phyloP scores from a whole-genome alignment of 2,113 vertebrate species.

The Serilophus lunatus region DNA sequence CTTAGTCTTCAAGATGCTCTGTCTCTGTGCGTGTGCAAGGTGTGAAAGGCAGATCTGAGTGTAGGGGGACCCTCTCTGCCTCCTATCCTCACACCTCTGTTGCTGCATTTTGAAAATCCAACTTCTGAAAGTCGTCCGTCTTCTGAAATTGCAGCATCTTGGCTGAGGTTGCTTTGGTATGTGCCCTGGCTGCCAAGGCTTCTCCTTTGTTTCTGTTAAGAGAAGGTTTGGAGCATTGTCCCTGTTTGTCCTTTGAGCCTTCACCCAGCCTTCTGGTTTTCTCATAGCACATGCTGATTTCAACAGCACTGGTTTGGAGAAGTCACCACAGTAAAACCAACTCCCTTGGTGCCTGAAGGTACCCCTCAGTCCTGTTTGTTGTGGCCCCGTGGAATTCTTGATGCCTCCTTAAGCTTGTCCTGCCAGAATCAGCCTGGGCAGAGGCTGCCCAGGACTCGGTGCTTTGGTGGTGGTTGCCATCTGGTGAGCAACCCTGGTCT shows the following conservation, averaged over 20 bases:
- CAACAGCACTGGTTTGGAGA: neutral
- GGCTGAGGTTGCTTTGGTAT: neutral
- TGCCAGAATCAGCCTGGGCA: neutral
- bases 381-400: neutral
- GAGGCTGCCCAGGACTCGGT: neutral
- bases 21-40: neutral
- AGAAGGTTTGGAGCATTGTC: neutral
- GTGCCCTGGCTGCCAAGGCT: neutral
- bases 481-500: conserved; percentile 25
- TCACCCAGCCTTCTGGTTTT: neutral
- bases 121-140: neutral
- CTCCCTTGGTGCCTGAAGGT: neutral
- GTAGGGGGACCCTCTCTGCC: neutral
- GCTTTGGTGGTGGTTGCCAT: conserved; percentile 21
- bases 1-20: neutral
- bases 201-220: neutral
- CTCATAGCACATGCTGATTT: neutral
- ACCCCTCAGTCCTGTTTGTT: neutral
- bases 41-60: neutral
- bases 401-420: neutral
- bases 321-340: neutral
- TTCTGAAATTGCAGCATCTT: neutral
- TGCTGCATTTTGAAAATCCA: neutral
- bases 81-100: neutral
- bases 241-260: neutral